Base-by-base conservation (phyloP, 2,888 invertebrate species). In the Cataglyphis cursor region DNA sequence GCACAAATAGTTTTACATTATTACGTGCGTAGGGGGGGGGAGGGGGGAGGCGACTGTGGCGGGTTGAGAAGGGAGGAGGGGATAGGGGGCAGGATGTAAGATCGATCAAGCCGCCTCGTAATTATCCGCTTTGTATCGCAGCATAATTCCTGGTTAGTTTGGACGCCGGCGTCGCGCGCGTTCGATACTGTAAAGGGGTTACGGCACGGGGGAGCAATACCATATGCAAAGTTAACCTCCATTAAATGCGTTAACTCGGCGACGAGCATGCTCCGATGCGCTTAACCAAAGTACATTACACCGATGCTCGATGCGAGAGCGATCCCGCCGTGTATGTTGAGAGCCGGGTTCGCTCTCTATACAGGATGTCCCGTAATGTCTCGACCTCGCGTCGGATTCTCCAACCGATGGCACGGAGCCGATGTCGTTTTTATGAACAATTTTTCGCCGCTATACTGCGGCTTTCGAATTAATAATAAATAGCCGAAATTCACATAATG, bases 231-330 rank as follows among this genome's bases (percentile, higher is more conserved):
- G 92, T 93, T 93, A 93, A 93, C 93, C 93, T 92, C 93, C 92
- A 93, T 93, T 93, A 93, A 94, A 93, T 93, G 92, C 92, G 92
- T 94, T 92, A 93, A 94, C 92, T 93, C 92, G 89, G 89, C 92
- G 91, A 93, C 92, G 93, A 93, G 91, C 91, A 92, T 92, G 91
- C 91, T 93, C 89, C 91, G 91, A 93, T 92, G 91, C 91, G 93
- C 92, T 93, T 91, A 93, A 93, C 92, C 92, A 92, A 93, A 93
- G 93, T 93, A 92, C 92, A 93, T 93, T 93, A 93, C 90, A 90
- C 90, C 90, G 89, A 80, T 86, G 85, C 88, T 87, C 87, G 89
- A 90, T 88, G 89, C 84, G 89, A 80, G 70, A 80, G 70, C 78
- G 70, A 80, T 80, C 70, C 70, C 31, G 70, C 18, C 70, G 78